A percentile compares a stretch with the other conserved stretches of the same genome.
phyloP scores from a whole-genome alignment of 2,797 vertebrate genomes.

The Enteromius treurensis region DNA sequence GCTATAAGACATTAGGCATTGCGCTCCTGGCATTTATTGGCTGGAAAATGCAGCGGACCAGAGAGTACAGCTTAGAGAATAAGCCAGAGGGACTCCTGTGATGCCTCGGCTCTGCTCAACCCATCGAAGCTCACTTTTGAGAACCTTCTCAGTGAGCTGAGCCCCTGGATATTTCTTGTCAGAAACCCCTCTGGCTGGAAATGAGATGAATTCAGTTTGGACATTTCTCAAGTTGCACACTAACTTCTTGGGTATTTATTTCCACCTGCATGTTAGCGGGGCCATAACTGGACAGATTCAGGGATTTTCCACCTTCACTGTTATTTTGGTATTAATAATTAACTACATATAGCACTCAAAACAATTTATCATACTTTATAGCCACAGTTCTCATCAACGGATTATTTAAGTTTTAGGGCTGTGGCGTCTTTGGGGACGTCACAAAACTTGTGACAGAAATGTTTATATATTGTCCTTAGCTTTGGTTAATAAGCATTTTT shows the following conservation, averaged over 20 bases:
- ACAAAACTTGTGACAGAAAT: background rate
- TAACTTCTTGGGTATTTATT: slow-evolving; percentile 17
- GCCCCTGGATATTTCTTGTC: slow-evolving; percentile 32
- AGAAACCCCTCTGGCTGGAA: slow-evolving; percentile 20
- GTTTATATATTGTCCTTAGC: slow-evolving; percentile 46
- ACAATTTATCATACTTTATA: background rate
- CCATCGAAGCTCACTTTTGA: background rate
- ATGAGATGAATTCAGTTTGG: background rate
- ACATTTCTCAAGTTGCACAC: slow-evolving; percentile 22
- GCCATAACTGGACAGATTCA: slow-evolving; percentile 17
- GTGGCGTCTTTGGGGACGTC: slow-evolving; percentile 5
- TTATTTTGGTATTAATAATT: slow-evolving; percentile 14
- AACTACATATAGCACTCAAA: background rate
- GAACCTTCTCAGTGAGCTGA: slow-evolving; percentile 21
- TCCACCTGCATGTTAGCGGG: background rate
- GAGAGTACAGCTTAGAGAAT: slow-evolving; percentile 88
- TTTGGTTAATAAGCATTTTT: slow-evolving; percentile 36
- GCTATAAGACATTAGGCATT: slow-evolving; percentile 87
- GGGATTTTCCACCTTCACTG: background rate
- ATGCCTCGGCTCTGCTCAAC: slow-evolving; percentile 20
- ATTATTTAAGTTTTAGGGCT: background rate
- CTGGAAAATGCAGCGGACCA: slow-evolving; percentile 88
- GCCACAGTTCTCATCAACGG: background rate
- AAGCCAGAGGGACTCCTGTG: slow-evolving; percentile 66
- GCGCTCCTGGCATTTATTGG: slow-evolving; percentile 80